phyloP scores from a whole-genome alignment of 1,140 invertebrate species.

The Papilio glaucus region DNA sequence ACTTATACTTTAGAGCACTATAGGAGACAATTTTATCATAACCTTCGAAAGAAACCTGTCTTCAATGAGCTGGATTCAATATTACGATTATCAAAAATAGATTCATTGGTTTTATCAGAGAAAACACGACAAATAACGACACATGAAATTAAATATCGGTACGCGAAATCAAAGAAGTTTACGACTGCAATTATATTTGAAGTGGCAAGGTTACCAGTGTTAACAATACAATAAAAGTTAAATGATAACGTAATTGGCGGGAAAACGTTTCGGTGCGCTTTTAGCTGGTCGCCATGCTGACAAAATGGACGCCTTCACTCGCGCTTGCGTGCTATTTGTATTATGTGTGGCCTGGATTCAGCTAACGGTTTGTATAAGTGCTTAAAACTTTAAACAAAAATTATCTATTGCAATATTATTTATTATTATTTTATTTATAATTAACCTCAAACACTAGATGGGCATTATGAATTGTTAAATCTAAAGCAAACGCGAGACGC shows the following conservation, averaged over 20 bases:
- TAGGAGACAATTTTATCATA: no score
- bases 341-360: slow-evolving; percentile 61
- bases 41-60: no score
- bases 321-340: slow-evolving; percentile 63
- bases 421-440: no score
- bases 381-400: slow-evolving; percentile 13
- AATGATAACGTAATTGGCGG: slow-evolving; percentile 45
- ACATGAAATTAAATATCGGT: neutral
- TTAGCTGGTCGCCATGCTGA: slow-evolving; percentile 60
- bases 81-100: no score
- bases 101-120: no score
- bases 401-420: neutral
- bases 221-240: slow-evolving; percentile 17
- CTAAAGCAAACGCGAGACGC: no score
- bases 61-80: no score
- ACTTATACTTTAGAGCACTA: no score
- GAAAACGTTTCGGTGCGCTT: slow-evolving; percentile 38
- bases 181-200: slow-evolving; percentile 3
- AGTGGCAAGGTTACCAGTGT: neutral
- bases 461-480: no score
- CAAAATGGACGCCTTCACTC: slow-evolving; percentile 68
- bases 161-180: neutral
- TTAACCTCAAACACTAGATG: no score
- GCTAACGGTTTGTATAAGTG: slow-evolving; percentile 61
- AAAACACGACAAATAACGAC: no score